A percentile compares a stretch with the other conserved stretches of the same genome.
Evolutionary conservation across 2,797 vertebrate species (phyloP).

Genomic region (Mormyrus hasselquistii): DNA sequence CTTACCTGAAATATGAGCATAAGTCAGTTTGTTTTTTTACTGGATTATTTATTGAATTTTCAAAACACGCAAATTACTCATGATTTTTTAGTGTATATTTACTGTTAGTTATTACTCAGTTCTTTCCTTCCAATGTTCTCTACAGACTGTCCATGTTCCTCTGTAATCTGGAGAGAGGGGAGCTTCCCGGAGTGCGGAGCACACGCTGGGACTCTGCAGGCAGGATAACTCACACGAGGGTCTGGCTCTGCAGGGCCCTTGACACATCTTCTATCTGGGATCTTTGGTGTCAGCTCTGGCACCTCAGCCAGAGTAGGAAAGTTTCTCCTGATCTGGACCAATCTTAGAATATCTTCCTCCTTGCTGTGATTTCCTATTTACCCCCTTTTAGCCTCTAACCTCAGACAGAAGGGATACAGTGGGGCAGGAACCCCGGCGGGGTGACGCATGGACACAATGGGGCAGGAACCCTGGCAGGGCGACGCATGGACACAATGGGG

Average conservation of each 20-base stretch:
- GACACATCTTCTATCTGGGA: conserved; percentile 30
- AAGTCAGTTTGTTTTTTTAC: conserved; percentile 39
- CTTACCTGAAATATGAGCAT: conserved; percentile 1
- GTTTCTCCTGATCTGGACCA: not conserved
- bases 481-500: not conserved
- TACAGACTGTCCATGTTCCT: conserved; percentile 36
- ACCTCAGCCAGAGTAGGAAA: conserved; percentile 13
- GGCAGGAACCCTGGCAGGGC: not conserved
- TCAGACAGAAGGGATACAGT: not conserved
- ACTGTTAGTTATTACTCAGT: conserved; percentile 52
- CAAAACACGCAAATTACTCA: conserved; percentile 64
- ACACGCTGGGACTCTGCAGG: not conserved
- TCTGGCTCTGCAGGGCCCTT: not conserved
- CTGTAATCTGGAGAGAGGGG: conserved; percentile 42
- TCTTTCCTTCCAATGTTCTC: conserved; percentile 45
- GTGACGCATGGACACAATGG: not conserved
- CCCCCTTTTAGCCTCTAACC: not conserved
- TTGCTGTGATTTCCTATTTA: not conserved
- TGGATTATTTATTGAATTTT: conserved; percentile 62
- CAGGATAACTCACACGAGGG: not conserved
- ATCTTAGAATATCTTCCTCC: not conserved
- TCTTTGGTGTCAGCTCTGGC: conserved; percentile 32
- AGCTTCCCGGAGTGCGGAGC: conserved; percentile 39
- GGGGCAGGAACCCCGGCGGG: not conserved
- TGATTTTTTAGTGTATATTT: conserved; percentile 48